Percentiles rank a stretch among this genome's conserved stretches.
Evolutionary conservation across 2,888 invertebrate species (phyloP).

Genomic region (Adelognathus sp.): DNA sequence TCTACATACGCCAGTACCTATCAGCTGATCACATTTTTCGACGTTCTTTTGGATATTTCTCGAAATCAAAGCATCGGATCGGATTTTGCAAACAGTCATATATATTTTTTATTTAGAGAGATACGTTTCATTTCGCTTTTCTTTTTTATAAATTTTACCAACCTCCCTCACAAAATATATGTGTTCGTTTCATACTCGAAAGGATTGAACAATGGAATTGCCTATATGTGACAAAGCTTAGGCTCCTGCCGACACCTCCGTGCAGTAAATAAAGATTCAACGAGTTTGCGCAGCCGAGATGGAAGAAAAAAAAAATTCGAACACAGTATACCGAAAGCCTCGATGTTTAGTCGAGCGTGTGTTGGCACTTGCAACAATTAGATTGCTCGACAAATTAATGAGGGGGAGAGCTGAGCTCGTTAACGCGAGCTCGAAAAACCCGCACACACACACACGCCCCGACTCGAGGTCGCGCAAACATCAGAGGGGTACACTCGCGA

Average conservation of each 20-base stretch:
- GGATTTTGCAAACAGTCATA: too few relatives aligned
- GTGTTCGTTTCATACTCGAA: too few relatives aligned
- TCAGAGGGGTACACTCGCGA: neutral
- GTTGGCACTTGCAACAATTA: slow-evolving; percentile 71
- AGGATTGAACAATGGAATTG: neutral
- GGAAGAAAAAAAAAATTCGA: neutral
- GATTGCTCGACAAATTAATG: slow-evolving; percentile 67
- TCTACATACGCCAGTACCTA: too few relatives aligned
- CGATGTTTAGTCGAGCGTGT: slow-evolving; percentile 15
- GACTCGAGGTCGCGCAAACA: slow-evolving; percentile 57
- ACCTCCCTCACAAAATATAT: too few relatives aligned
- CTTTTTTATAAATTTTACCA: too few relatives aligned
- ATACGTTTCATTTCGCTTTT: too few relatives aligned
- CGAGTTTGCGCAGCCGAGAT: neutral
- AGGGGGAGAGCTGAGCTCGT: slow-evolving; percentile 50
- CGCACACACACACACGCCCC: slow-evolving; percentile 35
- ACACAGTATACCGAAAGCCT: neutral
- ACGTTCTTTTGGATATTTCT: too few relatives aligned
- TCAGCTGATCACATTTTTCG: too few relatives aligned
- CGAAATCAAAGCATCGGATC: too few relatives aligned
- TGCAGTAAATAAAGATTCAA: neutral
- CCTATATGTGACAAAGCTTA: neutral
- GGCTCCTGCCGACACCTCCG: neutral
- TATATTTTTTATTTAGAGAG: too few relatives aligned
- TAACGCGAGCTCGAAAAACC: slow-evolving; percentile 49